phyloP scores from a whole-genome alignment of 2,113 vertebrate genomes.

The Pithys albifrons region DNA sequence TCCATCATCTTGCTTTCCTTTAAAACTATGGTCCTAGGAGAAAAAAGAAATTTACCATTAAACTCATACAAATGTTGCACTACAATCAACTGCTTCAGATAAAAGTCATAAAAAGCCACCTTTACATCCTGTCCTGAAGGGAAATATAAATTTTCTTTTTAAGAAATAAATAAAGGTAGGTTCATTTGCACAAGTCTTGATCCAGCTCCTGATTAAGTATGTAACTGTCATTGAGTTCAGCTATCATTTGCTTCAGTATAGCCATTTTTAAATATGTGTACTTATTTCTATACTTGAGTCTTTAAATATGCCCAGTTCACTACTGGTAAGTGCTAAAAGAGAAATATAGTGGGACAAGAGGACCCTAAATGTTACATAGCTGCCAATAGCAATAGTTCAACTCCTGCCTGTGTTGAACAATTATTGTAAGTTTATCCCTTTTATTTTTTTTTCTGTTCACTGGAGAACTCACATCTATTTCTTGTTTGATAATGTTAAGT shows the following conservation, averaged over 20 bases:
- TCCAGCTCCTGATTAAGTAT: neutral
- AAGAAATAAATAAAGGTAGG: neutral
- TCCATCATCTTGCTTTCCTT: neutral
- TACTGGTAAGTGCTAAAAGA: conserved; percentile 20
- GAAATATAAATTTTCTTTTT: neutral
- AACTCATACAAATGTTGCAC: neutral
- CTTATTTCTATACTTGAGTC: neutral
- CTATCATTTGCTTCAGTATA: neutral
- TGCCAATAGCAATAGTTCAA: neutral
- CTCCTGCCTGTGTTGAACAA: neutral
- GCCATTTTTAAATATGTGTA: neutral
- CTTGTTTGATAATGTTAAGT: neutral
- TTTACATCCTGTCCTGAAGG: neutral
- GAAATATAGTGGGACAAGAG: neutral
- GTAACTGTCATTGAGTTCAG: neutral
- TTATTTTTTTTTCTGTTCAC: neutral
- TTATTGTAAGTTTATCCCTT: neutral
- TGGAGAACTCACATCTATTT: neutral
- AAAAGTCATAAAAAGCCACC: neutral
- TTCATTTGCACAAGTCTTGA: neutral
- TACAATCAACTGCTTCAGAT: neutral
- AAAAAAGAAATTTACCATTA: neutral
- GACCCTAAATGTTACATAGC: neutral
- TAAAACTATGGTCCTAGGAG: neutral
- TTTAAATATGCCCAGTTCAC: neutral